phyloP scores from a whole-genome alignment of 2,888 invertebrate genomes.

The Empis stercorea region DNA sequence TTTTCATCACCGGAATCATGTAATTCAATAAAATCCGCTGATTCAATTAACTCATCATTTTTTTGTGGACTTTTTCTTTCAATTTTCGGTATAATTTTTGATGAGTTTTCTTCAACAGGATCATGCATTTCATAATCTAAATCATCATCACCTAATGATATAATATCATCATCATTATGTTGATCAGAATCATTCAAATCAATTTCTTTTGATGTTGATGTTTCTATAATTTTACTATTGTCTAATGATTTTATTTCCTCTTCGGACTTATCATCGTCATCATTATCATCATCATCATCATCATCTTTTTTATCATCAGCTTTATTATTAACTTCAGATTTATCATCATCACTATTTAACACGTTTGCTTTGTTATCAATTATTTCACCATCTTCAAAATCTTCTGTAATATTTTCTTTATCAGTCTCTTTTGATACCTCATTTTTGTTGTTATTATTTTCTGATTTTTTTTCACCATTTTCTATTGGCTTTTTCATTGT shows the following conservation, averaged over 20 bases:
- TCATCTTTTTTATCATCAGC: constrained; percentile 1
- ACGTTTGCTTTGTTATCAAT: neutral
- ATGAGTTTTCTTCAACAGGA: neutral
- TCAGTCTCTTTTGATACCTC: neutral
- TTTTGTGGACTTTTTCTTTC: constrained; percentile 11
- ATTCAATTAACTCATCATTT: constrained; percentile 7
- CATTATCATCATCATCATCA: constrained; percentile 17
- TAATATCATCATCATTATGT: constrained; percentile 30
- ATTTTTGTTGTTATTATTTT: constrained; percentile 3
- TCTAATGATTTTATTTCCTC: constrained; percentile 34
- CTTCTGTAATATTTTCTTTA: neutral
- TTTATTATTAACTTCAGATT: constrained; percentile 20
- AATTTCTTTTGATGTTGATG: constrained; percentile 19
- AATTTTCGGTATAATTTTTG: neutral
- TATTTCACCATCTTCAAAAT: neutral
- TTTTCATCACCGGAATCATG: constrained; percentile 18
- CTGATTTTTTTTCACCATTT: constrained; percentile 1
- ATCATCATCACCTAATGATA: constrained; percentile 33
- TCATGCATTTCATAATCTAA: constrained; percentile 25
- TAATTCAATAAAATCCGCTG: constrained; percentile 10
- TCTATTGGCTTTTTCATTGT: neutral
- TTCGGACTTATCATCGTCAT: constrained; percentile 29
- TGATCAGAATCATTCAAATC: constrained; percentile 17
- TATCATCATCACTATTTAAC: constrained; percentile 1
- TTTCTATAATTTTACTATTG: too few relatives aligned